phyloP scores from a whole-genome alignment of 2,797 vertebrate species.

The Psittacula derbiana region DNA sequence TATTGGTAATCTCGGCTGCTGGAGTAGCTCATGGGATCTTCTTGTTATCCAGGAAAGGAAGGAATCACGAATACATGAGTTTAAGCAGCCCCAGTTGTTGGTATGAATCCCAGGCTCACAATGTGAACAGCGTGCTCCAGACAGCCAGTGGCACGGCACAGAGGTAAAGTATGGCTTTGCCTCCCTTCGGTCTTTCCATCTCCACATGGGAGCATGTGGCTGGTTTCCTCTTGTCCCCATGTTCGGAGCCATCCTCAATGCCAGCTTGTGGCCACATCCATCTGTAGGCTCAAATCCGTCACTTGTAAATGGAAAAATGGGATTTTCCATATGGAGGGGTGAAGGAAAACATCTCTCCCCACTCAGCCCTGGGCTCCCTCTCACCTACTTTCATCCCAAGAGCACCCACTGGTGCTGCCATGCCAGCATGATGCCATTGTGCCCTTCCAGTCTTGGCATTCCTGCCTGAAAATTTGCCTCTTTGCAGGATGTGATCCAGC shows the following conservation, averaged over 20 bases:
- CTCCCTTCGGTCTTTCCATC: background rate
- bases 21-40: background rate
- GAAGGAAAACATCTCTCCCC: background rate
- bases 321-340: background rate
- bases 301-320: background rate
- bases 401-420: fast-evolving
- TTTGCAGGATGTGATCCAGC: background rate
- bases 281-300: background rate
- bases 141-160: background rate
- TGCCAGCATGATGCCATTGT: fast-evolving
- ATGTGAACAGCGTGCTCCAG: fast-evolving
- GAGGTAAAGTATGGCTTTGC: background rate
- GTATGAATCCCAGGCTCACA: background rate
- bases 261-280: fast-evolving
- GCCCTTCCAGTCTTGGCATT: fast-evolving
- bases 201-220: background rate
- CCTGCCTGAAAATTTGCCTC: background rate
- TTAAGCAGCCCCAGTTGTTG: background rate
- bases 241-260: fast-evolving
- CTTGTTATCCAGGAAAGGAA: background rate
- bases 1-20: background rate
- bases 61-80: background rate
- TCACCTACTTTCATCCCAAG: fast-evolving
- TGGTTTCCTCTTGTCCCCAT: fast-evolving
- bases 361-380: background rate